Evolutionary conservation across 2,797 vertebrate genomes (phyloP).

Genomic region (Odontamblyopus lacepedii): DNA sequence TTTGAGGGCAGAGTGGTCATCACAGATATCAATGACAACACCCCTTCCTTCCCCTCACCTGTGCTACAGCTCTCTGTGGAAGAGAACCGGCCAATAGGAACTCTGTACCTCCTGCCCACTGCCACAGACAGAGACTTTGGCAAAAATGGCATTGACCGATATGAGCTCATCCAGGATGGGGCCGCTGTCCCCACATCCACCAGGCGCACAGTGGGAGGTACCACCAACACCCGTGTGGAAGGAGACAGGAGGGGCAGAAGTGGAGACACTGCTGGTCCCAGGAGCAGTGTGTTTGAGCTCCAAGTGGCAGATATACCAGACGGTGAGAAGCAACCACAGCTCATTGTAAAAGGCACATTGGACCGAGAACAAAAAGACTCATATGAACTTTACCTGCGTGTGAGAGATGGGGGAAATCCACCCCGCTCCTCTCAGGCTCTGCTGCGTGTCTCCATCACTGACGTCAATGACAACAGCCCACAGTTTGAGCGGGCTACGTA

Average conservation of each 20-base stretch:
- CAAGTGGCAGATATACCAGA: slow-evolving; percentile 96
- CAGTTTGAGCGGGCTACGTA: slow-evolving; percentile 92
- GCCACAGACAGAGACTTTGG: slow-evolving; percentile 95
- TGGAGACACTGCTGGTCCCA: slow-evolving; percentile 66
- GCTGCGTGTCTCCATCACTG: slow-evolving; percentile 93
- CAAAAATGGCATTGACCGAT: slow-evolving; percentile 93
- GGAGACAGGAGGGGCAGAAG: slow-evolving; percentile 74
- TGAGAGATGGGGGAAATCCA: slow-evolving; percentile 91
- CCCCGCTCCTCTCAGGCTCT: slow-evolving; percentile 92
- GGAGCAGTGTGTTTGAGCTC: slow-evolving; percentile 92
- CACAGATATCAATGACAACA: slow-evolving; percentile 97
- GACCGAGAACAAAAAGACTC: slow-evolving; percentile 92
- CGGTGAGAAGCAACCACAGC: slow-evolving; percentile 95
- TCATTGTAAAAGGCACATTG: slow-evolving; percentile 93
- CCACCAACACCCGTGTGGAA: slow-evolving; percentile 64
- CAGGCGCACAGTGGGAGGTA: slow-evolving; percentile 64
- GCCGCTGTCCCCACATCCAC: slow-evolving; percentile 67
- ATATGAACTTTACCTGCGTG: slow-evolving; percentile 91
- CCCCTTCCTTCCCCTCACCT: slow-evolving; percentile 94
- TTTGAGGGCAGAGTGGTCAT: slow-evolving; percentile 94
- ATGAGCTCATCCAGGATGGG: slow-evolving; percentile 91
- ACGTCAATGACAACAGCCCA: slow-evolving; percentile 96
- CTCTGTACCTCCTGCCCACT: slow-evolving; percentile 94
- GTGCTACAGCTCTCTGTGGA: slow-evolving; percentile 96
- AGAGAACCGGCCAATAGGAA: slow-evolving; percentile 95